These are phyloP conservation scores for Lycorma delicatula DNA, from an alignment of 1,140 invertebrate species.

Conservation along the genomic window DNA sequence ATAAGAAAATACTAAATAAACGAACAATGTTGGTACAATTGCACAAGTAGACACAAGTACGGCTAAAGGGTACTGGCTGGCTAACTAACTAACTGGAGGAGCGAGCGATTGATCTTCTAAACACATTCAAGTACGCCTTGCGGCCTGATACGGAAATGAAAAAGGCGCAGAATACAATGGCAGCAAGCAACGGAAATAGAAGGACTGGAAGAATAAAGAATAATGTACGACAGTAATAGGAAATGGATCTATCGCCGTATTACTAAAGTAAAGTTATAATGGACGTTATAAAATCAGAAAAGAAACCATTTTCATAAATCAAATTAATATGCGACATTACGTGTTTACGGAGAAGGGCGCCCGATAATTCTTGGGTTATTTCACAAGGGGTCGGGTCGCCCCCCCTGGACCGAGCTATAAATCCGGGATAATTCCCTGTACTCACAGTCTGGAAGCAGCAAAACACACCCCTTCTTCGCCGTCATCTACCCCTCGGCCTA, in stretches of 20 bases:
- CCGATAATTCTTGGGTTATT: conserved; percentile 12
- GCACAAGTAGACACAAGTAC: too few relatives aligned
- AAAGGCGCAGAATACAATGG: not conserved
- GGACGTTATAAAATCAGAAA: conserved; percentile 12
- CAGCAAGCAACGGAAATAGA: conserved; percentile 3
- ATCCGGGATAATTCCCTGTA: conserved; percentile 8
- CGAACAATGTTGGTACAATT: too few relatives aligned
- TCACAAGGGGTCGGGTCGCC: not conserved
- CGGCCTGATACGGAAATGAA: conserved; percentile 5
- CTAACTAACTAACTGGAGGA: too few relatives aligned
- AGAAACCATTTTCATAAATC: conserved; percentile 6
- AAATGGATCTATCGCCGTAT: conserved; percentile 5
- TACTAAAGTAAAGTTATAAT: conserved; percentile 3
- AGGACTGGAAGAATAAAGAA: not conserved
- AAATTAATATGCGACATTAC: conserved; percentile 13
- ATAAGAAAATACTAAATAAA: too few relatives aligned
- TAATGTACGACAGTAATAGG: not conserved
- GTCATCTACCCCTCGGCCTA: not conserved
- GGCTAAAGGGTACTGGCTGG: too few relatives aligned
- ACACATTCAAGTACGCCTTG: too few relatives aligned
- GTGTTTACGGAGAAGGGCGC: conserved; percentile 8
- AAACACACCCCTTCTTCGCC: not conserved
- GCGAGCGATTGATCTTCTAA: too few relatives aligned
- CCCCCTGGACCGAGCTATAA: conserved; percentile 6
- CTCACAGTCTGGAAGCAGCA: not conserved